phyloP scores from a whole-genome alignment of 2,113 vertebrate species.

The Semicossyphus pulcher region DNA sequence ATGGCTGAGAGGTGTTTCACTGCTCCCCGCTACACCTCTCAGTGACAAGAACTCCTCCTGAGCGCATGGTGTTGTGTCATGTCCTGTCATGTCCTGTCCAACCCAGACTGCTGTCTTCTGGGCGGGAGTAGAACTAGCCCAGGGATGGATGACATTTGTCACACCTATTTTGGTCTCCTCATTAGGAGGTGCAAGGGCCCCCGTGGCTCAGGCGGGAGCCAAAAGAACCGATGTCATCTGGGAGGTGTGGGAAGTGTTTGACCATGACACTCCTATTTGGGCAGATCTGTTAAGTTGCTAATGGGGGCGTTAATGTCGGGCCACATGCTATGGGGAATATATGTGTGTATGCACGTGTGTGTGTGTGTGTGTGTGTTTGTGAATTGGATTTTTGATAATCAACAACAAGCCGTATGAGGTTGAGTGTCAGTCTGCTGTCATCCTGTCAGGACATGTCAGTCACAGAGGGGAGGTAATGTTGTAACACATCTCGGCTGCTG shows the following conservation, averaged over 20 bases:
- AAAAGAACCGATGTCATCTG: slow-evolving; percentile 62
- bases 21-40: slow-evolving; percentile 42
- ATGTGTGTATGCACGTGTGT: slow-evolving; percentile 14
- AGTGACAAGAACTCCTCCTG: slow-evolving; percentile 62
- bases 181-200: slow-evolving; percentile 79
- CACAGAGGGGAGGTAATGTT: slow-evolving; percentile 36
- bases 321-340: slow-evolving; percentile 47
- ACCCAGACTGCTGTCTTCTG: slow-evolving; percentile 55
- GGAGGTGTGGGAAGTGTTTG: slow-evolving; percentile 73
- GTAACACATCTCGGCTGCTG: slow-evolving; percentile 33
- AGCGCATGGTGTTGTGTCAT: slow-evolving; percentile 71
- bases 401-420: slow-evolving; percentile 52
- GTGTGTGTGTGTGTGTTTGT: slow-evolving; percentile 15
- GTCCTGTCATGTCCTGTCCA: slow-evolving; percentile 71
- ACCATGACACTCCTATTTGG: slow-evolving; percentile 69
- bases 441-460: slow-evolving; percentile 50
- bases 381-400: slow-evolving; percentile 55
- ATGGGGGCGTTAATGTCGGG: slow-evolving; percentile 69
- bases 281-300: slow-evolving; percentile 68
- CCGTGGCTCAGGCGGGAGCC: slow-evolving; percentile 51
- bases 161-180: slow-evolving; percentile 77
- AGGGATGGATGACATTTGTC: slow-evolving; percentile 72
- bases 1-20: slow-evolving; percentile 46
- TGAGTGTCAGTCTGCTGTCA: slow-evolving; percentile 21
- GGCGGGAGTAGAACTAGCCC: slow-evolving; percentile 51